A percentile compares a stretch with the other conserved stretches of the same genome.
phyloP scores from a whole-genome alignment of 1,140 invertebrate genomes.

The Pogonomyrmex californicus region DNA sequence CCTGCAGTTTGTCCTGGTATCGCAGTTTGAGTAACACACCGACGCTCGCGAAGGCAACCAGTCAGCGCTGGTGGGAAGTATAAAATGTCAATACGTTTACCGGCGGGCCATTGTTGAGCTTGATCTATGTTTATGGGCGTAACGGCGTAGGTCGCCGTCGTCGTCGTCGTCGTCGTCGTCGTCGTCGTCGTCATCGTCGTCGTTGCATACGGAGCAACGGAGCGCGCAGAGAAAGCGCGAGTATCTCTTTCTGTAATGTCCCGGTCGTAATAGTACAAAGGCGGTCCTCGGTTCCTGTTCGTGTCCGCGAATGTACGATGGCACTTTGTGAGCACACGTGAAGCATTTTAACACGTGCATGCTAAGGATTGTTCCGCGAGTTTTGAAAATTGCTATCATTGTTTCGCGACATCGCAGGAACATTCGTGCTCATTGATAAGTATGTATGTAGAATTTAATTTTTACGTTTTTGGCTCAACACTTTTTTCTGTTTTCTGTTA shows the following conservation, averaged over 20 bases:
- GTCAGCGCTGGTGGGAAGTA: constrained; percentile 73
- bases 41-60: constrained; percentile 68
- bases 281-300: constrained; percentile 44
- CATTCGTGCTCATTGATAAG: not conserved
- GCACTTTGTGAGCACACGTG: not conserved
- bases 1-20: constrained; percentile 78
- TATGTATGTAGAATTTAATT: not conserved
- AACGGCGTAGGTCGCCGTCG: constrained; percentile 51
- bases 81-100: constrained; percentile 84
- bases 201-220: constrained; percentile 50
- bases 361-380: constrained; percentile 22
- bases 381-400: constrained; percentile 42
- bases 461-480: not conserved
- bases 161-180: constrained; percentile 24
- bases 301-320: constrained; percentile 50
- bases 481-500: not conserved
- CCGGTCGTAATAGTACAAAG: constrained; percentile 73
- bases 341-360: constrained; percentile 35
- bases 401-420: not conserved
- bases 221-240: constrained; percentile 53
- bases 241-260: constrained; percentile 74
- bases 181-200: constrained; percentile 19
- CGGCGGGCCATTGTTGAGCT: constrained; percentile 79
- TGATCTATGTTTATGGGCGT: constrained; percentile 81
- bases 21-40: constrained; percentile 80